Base-by-base conservation (phyloP, 1,140 invertebrate genomes). In the Leptoteleia sp. region DNA sequence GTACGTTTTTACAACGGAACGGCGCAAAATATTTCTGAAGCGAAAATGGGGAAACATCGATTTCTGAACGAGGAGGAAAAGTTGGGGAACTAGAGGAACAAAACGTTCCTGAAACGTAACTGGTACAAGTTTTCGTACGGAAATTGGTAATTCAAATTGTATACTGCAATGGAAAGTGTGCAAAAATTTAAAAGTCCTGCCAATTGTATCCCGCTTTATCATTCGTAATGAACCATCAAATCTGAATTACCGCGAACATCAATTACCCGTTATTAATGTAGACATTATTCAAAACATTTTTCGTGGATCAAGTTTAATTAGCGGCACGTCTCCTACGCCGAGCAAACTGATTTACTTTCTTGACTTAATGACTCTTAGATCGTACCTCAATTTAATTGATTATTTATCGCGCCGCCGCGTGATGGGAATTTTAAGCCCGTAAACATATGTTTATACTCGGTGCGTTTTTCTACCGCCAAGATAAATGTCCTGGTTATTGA, bases 401-500 rank as follows among this genome's bases (percentile, higher is more conserved):
- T 71, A 71, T 71, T 71, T 61, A 71, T 71, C 54, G 15, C 54
- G 25, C 11, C 13, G 22, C 0, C 17, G 12, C 31, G 13, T 71
- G 47, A 62, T 7, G 16, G 47, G 55, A 72, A 72, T 72, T 52
- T 62, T 72, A 72, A 72, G 47, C 29, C 57, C 33, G 40, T 25
- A 64, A 73, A 73, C 68, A 55, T 52, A 52, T 67, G 54, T 57
- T 52, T 61, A 33, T 31, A 13, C 15, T 7, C 4, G 0, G 13
- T 31, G 7, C 15, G 16, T 67, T 68, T 76, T 62, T 64, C 13
- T 11, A n/a, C 11, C 8, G 15, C 43, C n/a, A 62, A 68, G 72
- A 76, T 76, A 11, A 54, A 76, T 76, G 62, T 67, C 12, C 42
- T 16, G 38, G 22, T 76, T 67, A 76, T 67, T 61, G 71, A 67